Evolutionary conservation across 2,888 invertebrate genomes (phyloP), one percentile per base, ranked within the genome.

Genomic region (Tricholauxania praeusta): DNA sequence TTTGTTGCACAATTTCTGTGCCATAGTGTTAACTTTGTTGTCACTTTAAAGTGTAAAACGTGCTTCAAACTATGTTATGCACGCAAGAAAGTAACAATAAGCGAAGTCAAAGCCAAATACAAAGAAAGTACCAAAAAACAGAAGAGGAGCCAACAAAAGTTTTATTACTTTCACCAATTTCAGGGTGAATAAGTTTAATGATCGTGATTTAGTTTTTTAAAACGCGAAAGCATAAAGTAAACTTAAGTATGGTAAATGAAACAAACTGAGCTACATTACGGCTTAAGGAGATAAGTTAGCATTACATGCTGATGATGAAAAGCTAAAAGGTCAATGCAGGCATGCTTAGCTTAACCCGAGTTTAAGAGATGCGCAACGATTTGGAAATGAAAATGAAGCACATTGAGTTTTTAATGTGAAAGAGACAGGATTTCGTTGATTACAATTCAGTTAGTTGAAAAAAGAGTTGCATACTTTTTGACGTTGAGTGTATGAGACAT

Each of bases 141-240:
- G 28, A 32, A 14, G n/a, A 14, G 17, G n/a, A 14, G 17, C 28
- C 49, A 53, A 52, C 57, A 28, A 68, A 70, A 59, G 19, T 70
- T 71, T 71, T 71, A 71, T 71, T 71, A 63, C 49, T 52, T 71
- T 71, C 52, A 52, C 62, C 71, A 52, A 63, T 62, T 71, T 71
- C 63, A 63, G 71, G 63, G 55, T 63, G 71, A 63, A 62, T 39
- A 63, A 63, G 53, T 71, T 71, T 71, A 71, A 71, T 63, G 71
- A 62, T 71, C 32, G 63, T n/a, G 71, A 71, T 71, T 71, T 47
- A 63, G 71, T 71, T 62, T 49, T 28, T 39, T 32, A 57, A 39
- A 17, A 28, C n/a, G 39, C 60, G 32, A 60, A n/a, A 12, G 12
- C n/a, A 60, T 15, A 59, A 19, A 28, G 28, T 14, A 5, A 17